Conservation (phyloP, 1,140 invertebrate genomes). For the Camponotus vicinus region DNA sequence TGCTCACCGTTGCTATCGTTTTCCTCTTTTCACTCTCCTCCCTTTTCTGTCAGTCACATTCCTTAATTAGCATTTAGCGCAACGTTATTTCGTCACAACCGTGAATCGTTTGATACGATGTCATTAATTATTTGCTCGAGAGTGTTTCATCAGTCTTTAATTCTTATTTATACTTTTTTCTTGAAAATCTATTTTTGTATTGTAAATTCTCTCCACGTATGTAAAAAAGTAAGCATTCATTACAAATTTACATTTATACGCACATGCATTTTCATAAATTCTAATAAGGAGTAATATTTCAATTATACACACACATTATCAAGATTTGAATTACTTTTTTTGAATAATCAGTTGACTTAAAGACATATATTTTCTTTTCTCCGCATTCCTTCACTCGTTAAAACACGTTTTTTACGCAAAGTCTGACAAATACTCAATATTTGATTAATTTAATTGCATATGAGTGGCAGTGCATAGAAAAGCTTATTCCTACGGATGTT, state of each 20-base stretch:
- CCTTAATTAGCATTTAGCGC: slow-evolving; percentile 25
- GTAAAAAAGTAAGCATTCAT: background rate
- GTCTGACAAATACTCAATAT: slow-evolving; percentile 78
- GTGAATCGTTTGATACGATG: background rate
- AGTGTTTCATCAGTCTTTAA: slow-evolving; percentile 25
- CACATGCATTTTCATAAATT: background rate
- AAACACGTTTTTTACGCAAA: slow-evolving; percentile 43
- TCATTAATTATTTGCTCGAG: slow-evolving; percentile 5
- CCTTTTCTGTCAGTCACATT: background rate
- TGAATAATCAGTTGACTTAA: background rate
- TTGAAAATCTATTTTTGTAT: background rate
- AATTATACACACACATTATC: background rate
- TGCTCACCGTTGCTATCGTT: background rate
- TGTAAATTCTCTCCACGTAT: background rate
- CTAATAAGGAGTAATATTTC: slow-evolving; percentile 18
- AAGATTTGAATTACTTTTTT: slow-evolving; percentile 19
- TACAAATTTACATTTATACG: background rate
- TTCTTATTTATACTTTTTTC: slow-evolving; percentile 38
- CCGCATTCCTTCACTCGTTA: background rate
- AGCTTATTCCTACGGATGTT: slow-evolving; percentile 67
- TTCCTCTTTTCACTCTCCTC: background rate
- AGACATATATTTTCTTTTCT: slow-evolving; percentile 19
- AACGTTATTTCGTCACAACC: slow-evolving; percentile 24
- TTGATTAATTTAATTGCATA: slow-evolving; percentile 74
- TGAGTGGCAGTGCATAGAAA: slow-evolving; percentile 68